phyloP scores from a whole-genome alignment of 2,797 vertebrate species.

The Australoheros facetus region DNA sequence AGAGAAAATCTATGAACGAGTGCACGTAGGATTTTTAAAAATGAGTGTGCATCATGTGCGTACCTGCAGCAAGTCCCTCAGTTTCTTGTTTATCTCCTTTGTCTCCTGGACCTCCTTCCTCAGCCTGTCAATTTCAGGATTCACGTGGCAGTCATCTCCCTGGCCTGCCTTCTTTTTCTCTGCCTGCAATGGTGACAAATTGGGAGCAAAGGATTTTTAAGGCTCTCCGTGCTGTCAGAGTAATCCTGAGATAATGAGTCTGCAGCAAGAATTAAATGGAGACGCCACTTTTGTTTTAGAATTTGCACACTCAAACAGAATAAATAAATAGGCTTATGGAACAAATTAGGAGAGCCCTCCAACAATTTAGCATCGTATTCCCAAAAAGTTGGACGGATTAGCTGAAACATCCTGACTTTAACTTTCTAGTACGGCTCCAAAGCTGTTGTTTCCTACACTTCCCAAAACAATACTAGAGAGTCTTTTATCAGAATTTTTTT shows the following conservation, averaged over 20 bases:
- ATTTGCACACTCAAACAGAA: conserved; percentile 17
- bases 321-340: conserved; percentile 33
- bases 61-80: conserved; percentile 85
- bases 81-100: conserved; percentile 84
- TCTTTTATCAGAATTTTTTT: not conserved
- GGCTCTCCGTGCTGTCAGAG: not conserved
- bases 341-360: conserved; percentile 42
- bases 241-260: conserved; percentile 46
- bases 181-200: conserved; percentile 51
- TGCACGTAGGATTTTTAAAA: conserved; percentile 5
- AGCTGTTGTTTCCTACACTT: not conserved
- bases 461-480: not conserved
- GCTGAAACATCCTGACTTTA: not conserved
- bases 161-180: conserved; percentile 74
- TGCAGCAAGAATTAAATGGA: conserved; percentile 29
- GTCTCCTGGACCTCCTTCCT: conserved; percentile 86
- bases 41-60: conserved; percentile 1
- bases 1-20: conserved; percentile 42
- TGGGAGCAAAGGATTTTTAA: not conserved
- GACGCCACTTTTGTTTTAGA: conserved; percentile 31
- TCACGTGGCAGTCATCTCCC: conserved; percentile 79
- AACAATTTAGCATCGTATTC: not conserved
- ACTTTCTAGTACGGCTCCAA: not conserved
- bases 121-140: conserved; percentile 85
- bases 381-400: not conserved